Base-by-base conservation (phyloP, 1,140 invertebrate genomes). In the Dendroctonus ponderosae region DNA sequence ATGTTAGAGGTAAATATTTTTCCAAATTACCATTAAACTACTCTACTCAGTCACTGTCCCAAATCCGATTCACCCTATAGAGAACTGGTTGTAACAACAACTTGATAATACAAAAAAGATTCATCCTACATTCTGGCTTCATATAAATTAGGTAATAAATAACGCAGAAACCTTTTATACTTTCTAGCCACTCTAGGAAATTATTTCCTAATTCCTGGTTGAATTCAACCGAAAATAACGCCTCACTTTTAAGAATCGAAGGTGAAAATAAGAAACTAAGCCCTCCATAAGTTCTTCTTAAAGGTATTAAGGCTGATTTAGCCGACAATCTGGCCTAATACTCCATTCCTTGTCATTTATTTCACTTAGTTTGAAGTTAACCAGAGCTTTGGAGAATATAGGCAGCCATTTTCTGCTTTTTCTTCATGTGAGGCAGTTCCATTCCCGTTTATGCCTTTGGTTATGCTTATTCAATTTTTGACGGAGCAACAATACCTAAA, bases 281-380 rank as follows among this genome's bases (percentile, higher is more conserved):
- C 44, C 58, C 39, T 65, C 68, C 60, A 70, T 66, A 70, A 70
- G 63, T 70, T 66, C 68, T 66, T 60, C 59, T 70, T 70, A 70
- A 56, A 53, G 53, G 68, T 65, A 70, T 70, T 66, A 70, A 44
- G 51, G 14, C 50, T 66, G 68, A 70, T 66, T 62, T 70, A 70
- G 53, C 54, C 42, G 68, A 70, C 63, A 66, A 70, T 70, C 68
- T 70, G 39, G 48, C 53, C 68, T 70, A 70, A 70, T 70, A 66
- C 68, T 51, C 50, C 59, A 61, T 62, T 62, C 64, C 12, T 62
- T 62, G 50, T 64, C 63, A 66, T 70, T 66, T 70, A 66, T 62
- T 66, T 62, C 57, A 66, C 68, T 70, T 66, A 64, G 15, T 50
- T 40, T 43, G 14, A 50, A 51, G 46, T 62, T 62, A 51, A 51